A percentile compares a stretch with the other conserved stretches of the same genome.
Conservation (phyloP, 2,797 vertebrate genomes). For the Babyrousa celebensis region DNA sequence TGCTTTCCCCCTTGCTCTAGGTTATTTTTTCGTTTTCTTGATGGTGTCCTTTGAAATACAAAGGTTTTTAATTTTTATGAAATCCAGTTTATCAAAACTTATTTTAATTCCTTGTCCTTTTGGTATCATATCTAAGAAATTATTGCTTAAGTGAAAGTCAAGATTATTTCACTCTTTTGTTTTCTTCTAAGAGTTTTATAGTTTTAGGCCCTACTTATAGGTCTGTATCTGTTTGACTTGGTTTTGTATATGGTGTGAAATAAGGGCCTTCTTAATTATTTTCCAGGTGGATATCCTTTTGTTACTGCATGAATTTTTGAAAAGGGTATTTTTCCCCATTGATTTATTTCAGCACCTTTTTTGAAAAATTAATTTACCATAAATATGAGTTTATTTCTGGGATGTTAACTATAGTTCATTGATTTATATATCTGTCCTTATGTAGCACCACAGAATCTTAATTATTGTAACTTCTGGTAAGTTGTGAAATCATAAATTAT, state of each 20-base stretch:
- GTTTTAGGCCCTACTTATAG: not conserved
- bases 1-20: conserved; percentile 7
- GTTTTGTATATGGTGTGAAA: not conserved
- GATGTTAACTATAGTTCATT: conserved; percentile 20
- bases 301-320: not conserved
- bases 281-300: not conserved
- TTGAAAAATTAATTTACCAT: conserved; percentile 41
- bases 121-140: not conserved
- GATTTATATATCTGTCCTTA: not conserved
- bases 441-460: not conserved
- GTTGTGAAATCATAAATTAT: conserved; percentile 38
- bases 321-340: not conserved
- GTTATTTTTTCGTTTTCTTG: conserved; percentile 27
- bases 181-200: conserved; percentile 2
- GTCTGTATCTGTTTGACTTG: conserved; percentile 22
- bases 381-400: conserved; percentile 17
- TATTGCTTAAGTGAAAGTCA: not conserved
- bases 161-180: conserved; percentile 20
- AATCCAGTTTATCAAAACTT: not conserved
- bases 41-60: not conserved
- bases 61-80: conserved; percentile 52
- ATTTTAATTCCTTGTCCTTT: not conserved
- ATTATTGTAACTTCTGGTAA: conserved; percentile 43
- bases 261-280: not conserved
- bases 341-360: not conserved